These are phyloP conservation scores for Rachycentron canadum DNA, from an alignment of 2,797 vertebrate genomes.

Conservation along the genomic window DNA sequence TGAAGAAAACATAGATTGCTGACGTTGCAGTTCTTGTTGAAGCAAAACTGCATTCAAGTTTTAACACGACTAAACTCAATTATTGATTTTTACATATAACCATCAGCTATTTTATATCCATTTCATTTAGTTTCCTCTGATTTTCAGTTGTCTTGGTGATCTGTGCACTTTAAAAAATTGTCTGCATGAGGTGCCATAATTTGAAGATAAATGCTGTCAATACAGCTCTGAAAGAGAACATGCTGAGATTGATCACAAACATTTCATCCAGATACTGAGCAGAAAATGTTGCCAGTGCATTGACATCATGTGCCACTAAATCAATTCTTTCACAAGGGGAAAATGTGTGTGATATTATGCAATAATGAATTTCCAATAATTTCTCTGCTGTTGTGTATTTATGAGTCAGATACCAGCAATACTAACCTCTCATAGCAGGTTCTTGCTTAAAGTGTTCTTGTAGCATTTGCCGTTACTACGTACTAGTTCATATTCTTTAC, in stretches of 20 bases:
- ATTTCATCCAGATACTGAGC: neutral
- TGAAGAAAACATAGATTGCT: neutral
- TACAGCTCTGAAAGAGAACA: neutral
- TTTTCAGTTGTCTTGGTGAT: neutral
- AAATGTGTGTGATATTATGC: neutral
- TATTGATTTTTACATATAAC: neutral
- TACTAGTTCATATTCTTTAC: conserved; percentile 20
- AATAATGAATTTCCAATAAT: neutral
- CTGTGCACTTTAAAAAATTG: neutral
- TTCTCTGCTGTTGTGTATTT: neutral
- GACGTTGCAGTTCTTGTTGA: neutral
- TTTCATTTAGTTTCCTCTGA: neutral
- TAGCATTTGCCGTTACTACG: conserved; percentile 11
- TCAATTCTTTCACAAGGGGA: neutral
- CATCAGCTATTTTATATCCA: neutral
- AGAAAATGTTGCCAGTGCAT: neutral
- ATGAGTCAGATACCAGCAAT: neutral
- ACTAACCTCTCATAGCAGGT: neutral
- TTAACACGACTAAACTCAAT: neutral
- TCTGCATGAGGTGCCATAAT: neutral
- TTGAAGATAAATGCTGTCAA: neutral
- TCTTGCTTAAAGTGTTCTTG: neutral
- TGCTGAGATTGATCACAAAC: neutral
- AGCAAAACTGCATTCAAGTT: neutral
- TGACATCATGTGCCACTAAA: conserved; percentile 6